Base-by-base conservation (phyloP, 2,797 vertebrate genomes). In the Aythya fuligula region DNA sequence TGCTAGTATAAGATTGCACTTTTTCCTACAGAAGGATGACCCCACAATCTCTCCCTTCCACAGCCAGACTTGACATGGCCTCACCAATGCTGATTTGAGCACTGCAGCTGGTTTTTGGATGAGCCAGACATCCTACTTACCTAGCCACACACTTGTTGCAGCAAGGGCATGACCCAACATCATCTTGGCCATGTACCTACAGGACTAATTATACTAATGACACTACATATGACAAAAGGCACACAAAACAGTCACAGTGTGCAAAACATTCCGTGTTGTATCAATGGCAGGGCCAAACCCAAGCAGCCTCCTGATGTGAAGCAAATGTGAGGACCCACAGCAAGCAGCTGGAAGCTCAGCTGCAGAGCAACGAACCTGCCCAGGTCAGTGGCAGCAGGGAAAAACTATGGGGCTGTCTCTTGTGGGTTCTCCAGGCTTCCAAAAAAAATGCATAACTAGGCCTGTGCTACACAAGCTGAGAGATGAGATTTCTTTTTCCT, bases 241-340 rank as follows among this genome's bases (percentile, higher is more conserved):
- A 76, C 32, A 47, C 25, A 94, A 20, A 9, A 45, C n/a, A 4
- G 32, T 24, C n/a, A 4, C 41, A 41, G 36, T 7, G 8, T 75
- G 58, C 45, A 71, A 75, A 88, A 81, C 11, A 27, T 9, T 74
- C n/a, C 56, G 27, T 53, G 36, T 16, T 22, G 13, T 30, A 66
- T 3, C 2, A 3, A 38, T 5, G 28, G 27, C 5, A 21, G 38
- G n/a, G 61, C 5, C 41, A 83, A 72, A 34, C 8, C 27, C 72
- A 73, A 36, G 45, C 25, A 75, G 8, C 7, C 27, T 57, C 62
- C 62, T 65, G 30, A 49, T 61, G 0, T 45, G 66, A 84, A 79
- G 54, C 25, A 6, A 5, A 64, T n/a, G 45, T 0, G 4, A 73
- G 19, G 12, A 36, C 9, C 24, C 0, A 0, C 8, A 22, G 27